phyloP scores from a whole-genome alignment of 2,797 vertebrate genomes.

The Sebastes glaucus region DNA sequence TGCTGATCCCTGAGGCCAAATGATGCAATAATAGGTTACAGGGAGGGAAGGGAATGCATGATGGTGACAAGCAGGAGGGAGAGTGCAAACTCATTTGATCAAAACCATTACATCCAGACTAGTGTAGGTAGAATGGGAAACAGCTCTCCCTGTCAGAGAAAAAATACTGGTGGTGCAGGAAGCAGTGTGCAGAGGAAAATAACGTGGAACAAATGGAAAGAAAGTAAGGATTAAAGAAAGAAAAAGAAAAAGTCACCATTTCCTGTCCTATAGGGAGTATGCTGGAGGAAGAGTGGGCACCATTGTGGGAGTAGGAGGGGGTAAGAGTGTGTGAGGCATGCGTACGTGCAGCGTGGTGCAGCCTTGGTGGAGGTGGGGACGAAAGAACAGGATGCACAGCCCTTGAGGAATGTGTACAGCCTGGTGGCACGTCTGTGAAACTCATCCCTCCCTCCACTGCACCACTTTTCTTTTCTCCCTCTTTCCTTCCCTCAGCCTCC shows the following conservation, averaged over 20 bases:
- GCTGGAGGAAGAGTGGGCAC: constrained; percentile 77
- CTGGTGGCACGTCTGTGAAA: constrained; percentile 72
- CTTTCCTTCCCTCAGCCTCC: neutral
- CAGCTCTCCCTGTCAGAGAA: neutral
- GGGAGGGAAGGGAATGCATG: neutral
- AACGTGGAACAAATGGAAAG: constrained; percentile 6
- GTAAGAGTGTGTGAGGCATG: constrained; percentile 54
- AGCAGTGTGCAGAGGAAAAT: neutral
- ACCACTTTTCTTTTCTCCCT: constrained; percentile 11
- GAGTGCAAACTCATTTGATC: constrained; percentile 17
- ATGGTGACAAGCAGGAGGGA: neutral
- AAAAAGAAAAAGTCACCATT: constrained; percentile 65
- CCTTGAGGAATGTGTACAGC: constrained; percentile 81
- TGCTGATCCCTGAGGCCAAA: constrained; percentile 17
- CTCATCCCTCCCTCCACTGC: constrained; percentile 58
- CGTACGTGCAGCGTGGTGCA: constrained; percentile 77
- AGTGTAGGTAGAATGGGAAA: constrained; percentile 20
- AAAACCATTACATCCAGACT: constrained; percentile 22
- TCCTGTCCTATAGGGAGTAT: constrained; percentile 81
- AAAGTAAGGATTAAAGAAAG: constrained; percentile 6
- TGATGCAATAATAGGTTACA: constrained; percentile 20
- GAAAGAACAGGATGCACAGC: constrained; percentile 84
- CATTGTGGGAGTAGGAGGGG: constrained; percentile 44
- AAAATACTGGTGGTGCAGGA: neutral
- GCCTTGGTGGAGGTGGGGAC: constrained; percentile 76